A percentile compares a stretch with the other conserved stretches of the same genome.
Evolutionary conservation across 64 coral and sea anemone genomes (phyloP).

Genomic region (Porites lutea): DNA sequence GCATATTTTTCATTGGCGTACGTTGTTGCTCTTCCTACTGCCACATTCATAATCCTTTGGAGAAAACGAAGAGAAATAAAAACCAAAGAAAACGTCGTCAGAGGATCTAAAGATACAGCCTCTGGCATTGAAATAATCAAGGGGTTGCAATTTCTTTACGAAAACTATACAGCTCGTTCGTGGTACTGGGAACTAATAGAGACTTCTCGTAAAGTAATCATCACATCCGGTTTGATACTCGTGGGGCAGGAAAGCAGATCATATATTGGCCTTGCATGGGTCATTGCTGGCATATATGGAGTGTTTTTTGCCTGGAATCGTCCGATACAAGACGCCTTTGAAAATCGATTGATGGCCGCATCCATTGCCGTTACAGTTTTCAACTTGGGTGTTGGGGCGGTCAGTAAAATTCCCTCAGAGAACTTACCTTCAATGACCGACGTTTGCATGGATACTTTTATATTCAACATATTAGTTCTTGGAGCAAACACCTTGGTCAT

Average conservation of each 20-base stretch:
- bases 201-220: background rate
- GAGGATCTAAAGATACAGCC: background rate
- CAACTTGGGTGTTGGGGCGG: too few species aligned
- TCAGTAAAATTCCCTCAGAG: background rate
- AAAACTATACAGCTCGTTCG: background rate
- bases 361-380: too few species aligned
- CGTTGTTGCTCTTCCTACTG: background rate
- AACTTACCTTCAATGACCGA: background rate
- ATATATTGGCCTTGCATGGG: too few species aligned
- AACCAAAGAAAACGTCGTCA: background rate
- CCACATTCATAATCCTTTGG: conserved; percentile 1
- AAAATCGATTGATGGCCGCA: too few species aligned
- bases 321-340: too few species aligned
- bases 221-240: background rate
- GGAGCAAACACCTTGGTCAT: background rate
- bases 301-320: too few species aligned
- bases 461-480: background rate
- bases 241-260: background rate
- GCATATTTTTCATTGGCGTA: conserved; percentile 13
- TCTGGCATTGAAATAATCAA: background rate
- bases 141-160: background rate
- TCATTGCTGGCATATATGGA: too few species aligned
- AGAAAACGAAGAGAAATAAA: background rate
- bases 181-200: background rate
- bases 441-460: background rate